Percentiles rank a stretch among this genome's conserved stretches.
Evolutionary conservation across 2,888 invertebrate genomes (phyloP).

Genomic region (Latrodectus hesperus): DNA sequence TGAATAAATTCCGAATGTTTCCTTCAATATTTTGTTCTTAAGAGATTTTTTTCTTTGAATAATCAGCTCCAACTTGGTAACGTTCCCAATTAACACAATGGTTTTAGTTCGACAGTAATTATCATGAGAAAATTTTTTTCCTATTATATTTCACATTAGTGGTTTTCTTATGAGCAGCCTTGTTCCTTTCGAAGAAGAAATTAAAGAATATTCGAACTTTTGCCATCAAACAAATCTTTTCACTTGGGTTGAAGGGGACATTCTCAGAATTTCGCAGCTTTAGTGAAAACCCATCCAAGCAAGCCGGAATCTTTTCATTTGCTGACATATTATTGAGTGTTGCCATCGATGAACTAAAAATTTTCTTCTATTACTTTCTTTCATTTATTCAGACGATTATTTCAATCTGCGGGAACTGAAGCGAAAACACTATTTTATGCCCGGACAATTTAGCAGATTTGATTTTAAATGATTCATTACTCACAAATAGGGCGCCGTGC

Average conservation of each 20-base stretch:
- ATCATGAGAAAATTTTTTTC: constrained; percentile 19
- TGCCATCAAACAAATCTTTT: constrained; percentile 34
- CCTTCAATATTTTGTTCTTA: no score
- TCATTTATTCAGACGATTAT: constrained; percentile 49
- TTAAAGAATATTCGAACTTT: constrained; percentile 10
- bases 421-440: constrained; percentile 55
- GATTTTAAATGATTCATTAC: constrained; percentile 59
- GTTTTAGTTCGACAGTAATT: constrained; percentile 41
- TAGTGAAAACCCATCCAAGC: constrained; percentile 42
- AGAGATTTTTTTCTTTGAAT: no score
- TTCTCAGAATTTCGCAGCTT: constrained; percentile 15
- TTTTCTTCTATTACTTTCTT: constrained; percentile 21
- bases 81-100: constrained; percentile 22
- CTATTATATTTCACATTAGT: not conserved
- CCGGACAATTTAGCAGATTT: constrained; percentile 58
- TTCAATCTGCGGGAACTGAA: constrained; percentile 36
- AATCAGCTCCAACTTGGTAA: not conserved
- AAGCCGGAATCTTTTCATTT: constrained; percentile 28
- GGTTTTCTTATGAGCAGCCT: not conserved
- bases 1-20: no score
- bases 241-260: constrained; percentile 18
- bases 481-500: constrained; percentile 27
- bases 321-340: constrained; percentile 43
- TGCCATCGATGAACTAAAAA: constrained; percentile 39
- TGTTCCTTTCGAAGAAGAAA: constrained; percentile 22